Conservation (phyloP, 2,797 vertebrate genomes). For the Diplodus sargus region DNA sequence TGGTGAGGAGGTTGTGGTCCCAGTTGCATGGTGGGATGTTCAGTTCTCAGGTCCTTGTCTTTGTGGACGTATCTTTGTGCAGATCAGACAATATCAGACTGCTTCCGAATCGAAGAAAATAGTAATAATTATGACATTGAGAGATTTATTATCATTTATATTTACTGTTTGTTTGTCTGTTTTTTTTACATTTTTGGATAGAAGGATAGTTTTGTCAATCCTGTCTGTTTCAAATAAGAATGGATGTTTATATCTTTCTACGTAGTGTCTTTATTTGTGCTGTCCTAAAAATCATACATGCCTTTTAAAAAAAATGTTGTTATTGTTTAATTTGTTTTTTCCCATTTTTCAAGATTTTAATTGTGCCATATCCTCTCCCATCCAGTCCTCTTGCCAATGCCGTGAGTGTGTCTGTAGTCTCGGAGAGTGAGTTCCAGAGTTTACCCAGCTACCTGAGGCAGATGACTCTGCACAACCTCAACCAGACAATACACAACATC, state of each 20-base stretch:
- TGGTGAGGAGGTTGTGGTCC: too few species aligned
- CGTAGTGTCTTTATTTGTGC: not conserved
- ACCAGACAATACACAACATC: conserved; percentile 78
- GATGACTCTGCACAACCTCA: conserved; percentile 78
- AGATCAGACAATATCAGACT: not conserved
- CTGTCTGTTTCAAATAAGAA: not conserved
- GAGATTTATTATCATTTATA: not conserved
- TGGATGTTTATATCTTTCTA: not conserved
- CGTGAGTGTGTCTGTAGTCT: conserved; percentile 66
- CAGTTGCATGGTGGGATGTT: too few species aligned
- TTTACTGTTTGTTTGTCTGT: not conserved
- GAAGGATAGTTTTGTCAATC: not conserved
- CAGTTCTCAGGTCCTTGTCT: too few species aligned
- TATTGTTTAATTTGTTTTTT: not conserved
- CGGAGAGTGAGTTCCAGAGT: conserved; percentile 75
- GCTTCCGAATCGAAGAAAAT: not conserved
- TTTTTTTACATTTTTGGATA: too few species aligned
- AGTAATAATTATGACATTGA: not conserved
- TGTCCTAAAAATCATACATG: not conserved
- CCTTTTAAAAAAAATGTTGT: not conserved
- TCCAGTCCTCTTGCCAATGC: conserved; percentile 20
- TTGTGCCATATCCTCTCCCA: not conserved
- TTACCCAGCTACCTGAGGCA: conserved; percentile 80
- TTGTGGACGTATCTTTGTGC: too few species aligned
- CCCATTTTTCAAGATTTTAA: not conserved